Percentiles rank a stretch among this genome's conserved stretches.
Evolutionary conservation across 1,140 invertebrate genomes (phyloP).

Genomic region (Formica selysi): DNA sequence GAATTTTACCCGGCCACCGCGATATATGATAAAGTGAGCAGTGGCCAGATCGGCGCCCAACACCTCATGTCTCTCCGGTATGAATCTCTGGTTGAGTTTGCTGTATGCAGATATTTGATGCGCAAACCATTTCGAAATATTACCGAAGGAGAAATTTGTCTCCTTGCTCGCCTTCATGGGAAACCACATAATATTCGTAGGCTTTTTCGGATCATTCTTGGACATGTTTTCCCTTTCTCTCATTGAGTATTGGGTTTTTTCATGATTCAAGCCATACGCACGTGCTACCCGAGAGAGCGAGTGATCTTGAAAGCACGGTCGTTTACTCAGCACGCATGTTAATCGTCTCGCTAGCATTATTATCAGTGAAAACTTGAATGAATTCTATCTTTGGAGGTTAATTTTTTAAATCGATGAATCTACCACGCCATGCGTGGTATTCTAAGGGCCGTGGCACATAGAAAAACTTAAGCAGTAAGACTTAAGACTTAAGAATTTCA

Average conservation of each 20-base stretch:
- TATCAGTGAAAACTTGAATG: neutral
- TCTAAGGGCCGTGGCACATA: no score
- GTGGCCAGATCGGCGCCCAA: slow-evolving; percentile 91
- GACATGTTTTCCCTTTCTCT: neutral
- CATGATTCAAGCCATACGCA: slow-evolving; percentile 13
- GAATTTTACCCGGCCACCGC: slow-evolving; percentile 91
- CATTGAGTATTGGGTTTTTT: neutral
- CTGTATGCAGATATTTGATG: slow-evolving; percentile 79
- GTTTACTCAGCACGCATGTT: neutral
- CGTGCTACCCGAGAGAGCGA: neutral
- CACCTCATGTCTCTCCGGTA: slow-evolving; percentile 84
- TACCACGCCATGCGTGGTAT: no score
- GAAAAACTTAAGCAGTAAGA: no score
- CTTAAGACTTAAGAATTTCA: no score
- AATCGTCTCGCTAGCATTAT: slow-evolving; percentile 23
- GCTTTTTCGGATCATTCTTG: neutral
- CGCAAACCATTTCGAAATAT: slow-evolving; percentile 84
- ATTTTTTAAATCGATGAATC: neutral
- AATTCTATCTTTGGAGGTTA: neutral
- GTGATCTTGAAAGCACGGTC: neutral
- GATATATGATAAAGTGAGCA: slow-evolving; percentile 90
- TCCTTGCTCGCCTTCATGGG: neutral
- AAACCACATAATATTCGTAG: neutral
- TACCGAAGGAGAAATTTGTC: neutral
- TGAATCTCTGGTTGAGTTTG: slow-evolving; percentile 83